phyloP scores from a whole-genome alignment of 2,888 invertebrate genomes.

The Sisyra nigra region DNA sequence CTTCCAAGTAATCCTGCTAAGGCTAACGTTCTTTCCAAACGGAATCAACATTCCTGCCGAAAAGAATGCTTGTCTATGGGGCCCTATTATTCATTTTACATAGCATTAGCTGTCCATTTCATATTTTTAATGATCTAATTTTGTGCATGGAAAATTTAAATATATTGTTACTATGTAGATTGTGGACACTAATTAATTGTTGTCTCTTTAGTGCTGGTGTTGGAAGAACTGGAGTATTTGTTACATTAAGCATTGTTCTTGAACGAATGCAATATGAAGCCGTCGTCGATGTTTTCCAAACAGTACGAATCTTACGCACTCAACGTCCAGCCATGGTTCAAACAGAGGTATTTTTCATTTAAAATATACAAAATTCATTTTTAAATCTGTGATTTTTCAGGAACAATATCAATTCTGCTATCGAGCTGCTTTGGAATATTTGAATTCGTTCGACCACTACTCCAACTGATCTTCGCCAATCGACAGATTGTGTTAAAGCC shows the following conservation, averaged over 20 bases:
- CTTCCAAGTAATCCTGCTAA: no score
- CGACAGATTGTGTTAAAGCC: constrained; percentile 7
- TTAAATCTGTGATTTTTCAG: constrained; percentile 30
- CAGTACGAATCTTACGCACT: constrained; percentile 92
- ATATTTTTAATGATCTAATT: background rate
- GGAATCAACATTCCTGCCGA: no score
- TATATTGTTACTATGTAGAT: constrained; percentile 1
- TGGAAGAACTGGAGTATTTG: constrained; percentile 96
- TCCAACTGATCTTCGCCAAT: constrained; percentile 47
- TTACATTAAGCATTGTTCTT: constrained; percentile 91
- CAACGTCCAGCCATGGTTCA: constrained; percentile 99
- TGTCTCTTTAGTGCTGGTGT: constrained; percentile 72
- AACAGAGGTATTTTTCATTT: constrained; percentile 70
- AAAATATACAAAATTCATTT: constrained; percentile 1
- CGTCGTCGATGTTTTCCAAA: constrained; percentile 98
- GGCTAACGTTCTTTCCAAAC: no score
- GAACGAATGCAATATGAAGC: constrained; percentile 99
- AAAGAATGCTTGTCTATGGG: no score
- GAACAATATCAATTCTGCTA: constrained; percentile 99
- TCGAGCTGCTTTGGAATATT: constrained; percentile 93
- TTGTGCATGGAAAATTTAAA: background rate
- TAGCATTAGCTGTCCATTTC: no score
- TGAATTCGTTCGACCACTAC: constrained; percentile 96
- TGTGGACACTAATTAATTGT: background rate
- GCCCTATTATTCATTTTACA: no score